Percentiles rank a stretch among this genome's conserved stretches.
These are phyloP conservation scores for Labeo catla DNA, from an alignment of 2,113 vertebrate species.

Conservation along the genomic window DNA sequence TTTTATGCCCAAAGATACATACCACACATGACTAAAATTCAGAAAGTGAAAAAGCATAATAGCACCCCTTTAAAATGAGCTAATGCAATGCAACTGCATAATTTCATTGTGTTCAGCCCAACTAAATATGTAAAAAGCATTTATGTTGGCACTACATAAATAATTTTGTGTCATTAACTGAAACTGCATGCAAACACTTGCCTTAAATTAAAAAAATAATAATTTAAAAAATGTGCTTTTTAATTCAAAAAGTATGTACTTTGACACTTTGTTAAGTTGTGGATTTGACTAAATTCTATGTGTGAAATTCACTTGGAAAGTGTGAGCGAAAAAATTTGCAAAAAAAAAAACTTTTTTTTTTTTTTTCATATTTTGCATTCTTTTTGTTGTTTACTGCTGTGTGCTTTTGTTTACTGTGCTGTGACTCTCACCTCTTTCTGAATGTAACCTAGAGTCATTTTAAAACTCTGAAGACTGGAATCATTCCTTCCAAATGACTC, in stretches of 20 bases:
- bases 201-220: no score
- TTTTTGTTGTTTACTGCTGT: background rate
- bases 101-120: background rate
- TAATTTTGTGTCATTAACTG: background rate
- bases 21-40: no score
- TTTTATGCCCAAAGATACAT: no score
- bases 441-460: constrained; percentile 13
- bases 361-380: background rate
- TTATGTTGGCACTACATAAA: background rate
- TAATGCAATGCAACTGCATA: background rate
- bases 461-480: constrained; percentile 26
- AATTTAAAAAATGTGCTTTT: no score
- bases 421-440: constrained; percentile 48
- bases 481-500: background rate
- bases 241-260: background rate
- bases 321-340: background rate
- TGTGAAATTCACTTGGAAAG: background rate
- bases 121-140: background rate
- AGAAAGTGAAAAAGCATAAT: no score
- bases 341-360: background rate
- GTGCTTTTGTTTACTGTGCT: background rate
- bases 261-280: background rate
- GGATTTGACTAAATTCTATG: background rate
- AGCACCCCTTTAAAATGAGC: background rate
- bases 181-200: no score